Conservation (phyloP, 2,888 invertebrate genomes). For the Drosophila formosana region DNA sequence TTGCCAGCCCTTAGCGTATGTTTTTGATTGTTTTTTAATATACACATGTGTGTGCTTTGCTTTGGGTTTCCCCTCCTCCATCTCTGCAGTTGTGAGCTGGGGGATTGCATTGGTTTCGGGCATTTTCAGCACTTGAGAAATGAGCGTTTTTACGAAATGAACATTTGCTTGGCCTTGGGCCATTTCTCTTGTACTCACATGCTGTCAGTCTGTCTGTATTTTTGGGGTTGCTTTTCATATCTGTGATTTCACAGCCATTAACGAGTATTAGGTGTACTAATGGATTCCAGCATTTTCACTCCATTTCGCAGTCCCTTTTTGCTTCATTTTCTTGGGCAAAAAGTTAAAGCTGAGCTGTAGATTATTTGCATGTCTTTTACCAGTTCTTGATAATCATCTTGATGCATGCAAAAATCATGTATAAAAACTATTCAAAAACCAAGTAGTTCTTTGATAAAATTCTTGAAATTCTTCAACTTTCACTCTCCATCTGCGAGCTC, state of each 20-base stretch:
- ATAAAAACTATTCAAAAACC: background rate
- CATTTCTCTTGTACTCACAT: slow-evolving; percentile 15
- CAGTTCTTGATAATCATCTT: no score
- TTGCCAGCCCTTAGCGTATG: slow-evolving; percentile 67
- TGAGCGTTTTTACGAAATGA: slow-evolving; percentile 74
- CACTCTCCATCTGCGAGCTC: background rate
- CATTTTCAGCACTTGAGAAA: slow-evolving; percentile 73
- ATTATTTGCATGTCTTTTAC: no score
- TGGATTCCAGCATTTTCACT: slow-evolving; percentile 31
- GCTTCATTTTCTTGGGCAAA: background rate
- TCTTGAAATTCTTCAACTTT: background rate
- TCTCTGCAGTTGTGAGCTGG: slow-evolving; percentile 2
- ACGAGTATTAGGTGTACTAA: slow-evolving; percentile 44
- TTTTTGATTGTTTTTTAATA: slow-evolving; percentile 73
- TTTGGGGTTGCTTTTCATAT: slow-evolving; percentile 37
- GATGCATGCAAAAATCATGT: no score
- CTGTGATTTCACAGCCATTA: slow-evolving; percentile 35
- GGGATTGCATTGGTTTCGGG: slow-evolving; percentile 39
- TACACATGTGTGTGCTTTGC: slow-evolving; percentile 52
- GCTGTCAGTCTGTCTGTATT: background rate
- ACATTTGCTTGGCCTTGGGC: slow-evolving; percentile 73
- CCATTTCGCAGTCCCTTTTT: background rate
- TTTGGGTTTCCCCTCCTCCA: background rate
- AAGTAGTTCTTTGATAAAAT: background rate
- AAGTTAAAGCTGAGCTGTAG: no score